Evolutionary conservation across 1,140 invertebrate species (phyloP).

Genomic region (Ephestia elutella): DNA sequence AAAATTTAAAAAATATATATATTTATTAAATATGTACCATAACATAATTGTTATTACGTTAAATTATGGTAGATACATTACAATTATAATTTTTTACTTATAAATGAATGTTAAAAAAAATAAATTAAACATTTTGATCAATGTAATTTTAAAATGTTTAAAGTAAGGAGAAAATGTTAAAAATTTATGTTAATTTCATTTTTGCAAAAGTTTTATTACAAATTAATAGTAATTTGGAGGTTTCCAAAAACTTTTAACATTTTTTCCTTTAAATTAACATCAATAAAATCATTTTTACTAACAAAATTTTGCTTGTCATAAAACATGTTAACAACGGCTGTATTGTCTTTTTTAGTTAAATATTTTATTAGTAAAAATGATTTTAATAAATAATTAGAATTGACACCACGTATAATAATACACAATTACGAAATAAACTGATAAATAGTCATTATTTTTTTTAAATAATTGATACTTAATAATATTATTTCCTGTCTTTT

Average conservation of each 20-base stretch:
- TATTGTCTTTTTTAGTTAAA: conserved; percentile 4
- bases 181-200: background rate
- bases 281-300: conserved; percentile 6
- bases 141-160: conserved; percentile 7
- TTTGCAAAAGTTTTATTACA: background rate
- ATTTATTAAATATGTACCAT: background rate
- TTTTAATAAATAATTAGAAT: background rate
- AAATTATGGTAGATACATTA: no score
- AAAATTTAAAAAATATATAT: background rate
- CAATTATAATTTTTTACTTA: no score
- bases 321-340: conserved; percentile 1
- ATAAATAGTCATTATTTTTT: no score
- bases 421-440: background rate
- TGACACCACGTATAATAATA: conserved; percentile 12
- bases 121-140: background rate
- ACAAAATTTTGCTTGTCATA: conserved; percentile 5
- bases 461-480: no score
- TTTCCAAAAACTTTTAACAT: conserved; percentile 3
- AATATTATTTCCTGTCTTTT: no score
- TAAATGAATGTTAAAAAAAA: background rate
- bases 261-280: background rate
- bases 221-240: background rate
- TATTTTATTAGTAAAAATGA: conserved; percentile 24
- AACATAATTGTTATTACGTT: no score
- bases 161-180: conserved; percentile 10